Evolutionary conservation across 2,797 vertebrate genomes (phyloP).

Genomic region (Macropodus opercularis): DNA sequence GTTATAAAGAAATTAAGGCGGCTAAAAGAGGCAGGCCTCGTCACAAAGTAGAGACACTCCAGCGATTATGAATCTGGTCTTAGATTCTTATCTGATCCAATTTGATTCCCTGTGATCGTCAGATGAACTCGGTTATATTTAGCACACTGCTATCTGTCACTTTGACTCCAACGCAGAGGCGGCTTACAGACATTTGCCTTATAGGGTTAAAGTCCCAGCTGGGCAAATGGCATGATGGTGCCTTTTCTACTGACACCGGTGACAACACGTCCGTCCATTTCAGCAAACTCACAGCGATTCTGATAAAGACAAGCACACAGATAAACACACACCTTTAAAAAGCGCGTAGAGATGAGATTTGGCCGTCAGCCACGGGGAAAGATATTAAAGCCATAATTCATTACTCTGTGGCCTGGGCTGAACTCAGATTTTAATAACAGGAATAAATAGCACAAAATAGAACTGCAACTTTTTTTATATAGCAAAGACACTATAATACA

Average conservation of each 20-base stretch:
- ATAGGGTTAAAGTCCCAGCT: slow-evolving; percentile 21
- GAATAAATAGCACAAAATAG: slow-evolving; percentile 44
- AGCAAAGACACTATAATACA: slow-evolving; percentile 10
- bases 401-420: slow-evolving; percentile 40
- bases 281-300: slow-evolving; percentile 27
- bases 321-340: slow-evolving; percentile 30
- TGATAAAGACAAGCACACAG: slow-evolving; percentile 9
- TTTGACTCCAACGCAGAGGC: slow-evolving; percentile 13
- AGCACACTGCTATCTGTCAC: slow-evolving; percentile 15
- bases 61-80: background rate
- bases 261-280: slow-evolving; percentile 58
- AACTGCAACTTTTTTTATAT: slow-evolving; percentile 28
- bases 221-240: slow-evolving; percentile 42
- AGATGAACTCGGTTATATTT: slow-evolving; percentile 13
- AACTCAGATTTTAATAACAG: slow-evolving; percentile 50
- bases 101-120: slow-evolving; percentile 13
- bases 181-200: slow-evolving; percentile 7
- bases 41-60: slow-evolving; percentile 15
- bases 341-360: slow-evolving; percentile 54
- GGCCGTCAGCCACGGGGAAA: slow-evolving; percentile 50
- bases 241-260: slow-evolving; percentile 36
- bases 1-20: slow-evolving; percentile 59
- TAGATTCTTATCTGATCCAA: slow-evolving; percentile 10
- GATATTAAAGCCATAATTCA: slow-evolving; percentile 70
- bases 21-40: slow-evolving; percentile 23